phyloP scores from a whole-genome alignment of 2,113 vertebrate genomes.

The Butorides virescens region DNA sequence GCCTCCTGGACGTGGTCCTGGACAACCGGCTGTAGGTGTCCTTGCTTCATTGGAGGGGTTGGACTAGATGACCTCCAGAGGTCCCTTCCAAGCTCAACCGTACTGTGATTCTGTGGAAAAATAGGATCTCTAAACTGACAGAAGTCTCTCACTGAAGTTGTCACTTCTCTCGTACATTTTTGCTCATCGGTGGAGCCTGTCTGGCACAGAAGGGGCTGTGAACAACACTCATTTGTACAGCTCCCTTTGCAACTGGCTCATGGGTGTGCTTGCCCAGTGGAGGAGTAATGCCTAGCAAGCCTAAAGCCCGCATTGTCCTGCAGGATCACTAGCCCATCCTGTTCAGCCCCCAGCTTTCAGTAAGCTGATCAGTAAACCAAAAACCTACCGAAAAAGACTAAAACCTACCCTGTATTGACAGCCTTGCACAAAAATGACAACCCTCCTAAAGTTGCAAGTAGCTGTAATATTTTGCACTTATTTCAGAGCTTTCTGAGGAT shows the following conservation, averaged over 20 bases:
- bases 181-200: rapidly evolving
- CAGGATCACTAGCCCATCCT: neutral
- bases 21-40: neutral
- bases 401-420: neutral
- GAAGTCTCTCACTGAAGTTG: neutral
- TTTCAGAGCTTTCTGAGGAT: neutral
- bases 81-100: neutral
- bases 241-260: neutral
- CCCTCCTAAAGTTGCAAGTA: neutral
- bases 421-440: neutral
- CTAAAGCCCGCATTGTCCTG: neutral
- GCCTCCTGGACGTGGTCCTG: neutral
- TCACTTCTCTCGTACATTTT: rapidly evolving
- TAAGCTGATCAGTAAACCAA: neutral
- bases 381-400: neutral
- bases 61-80: neutral
- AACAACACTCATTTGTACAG: neutral
- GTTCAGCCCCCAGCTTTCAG: neutral
- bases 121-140: neutral
- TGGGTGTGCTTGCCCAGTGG: neutral
- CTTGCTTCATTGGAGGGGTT: neutral
- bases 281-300: neutral
- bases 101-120: neutral
- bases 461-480: neutral
- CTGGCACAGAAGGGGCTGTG: neutral